Evolutionary conservation across 2,113 vertebrate genomes (phyloP).

Genomic region (Chaetorhynchus papuensis): DNA sequence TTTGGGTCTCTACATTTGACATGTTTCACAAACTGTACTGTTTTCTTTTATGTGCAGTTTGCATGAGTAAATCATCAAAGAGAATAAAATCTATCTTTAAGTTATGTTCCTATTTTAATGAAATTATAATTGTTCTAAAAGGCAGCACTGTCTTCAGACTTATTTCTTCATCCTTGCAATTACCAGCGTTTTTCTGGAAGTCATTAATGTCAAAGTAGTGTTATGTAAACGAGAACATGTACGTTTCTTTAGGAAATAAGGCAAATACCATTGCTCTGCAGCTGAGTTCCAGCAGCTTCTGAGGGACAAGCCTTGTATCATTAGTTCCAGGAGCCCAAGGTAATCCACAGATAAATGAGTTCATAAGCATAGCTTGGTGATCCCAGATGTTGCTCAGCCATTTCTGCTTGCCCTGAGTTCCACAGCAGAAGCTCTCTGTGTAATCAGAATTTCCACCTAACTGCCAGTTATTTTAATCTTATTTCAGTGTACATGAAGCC

Average conservation of each 20-base stretch:
- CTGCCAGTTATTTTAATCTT: background rate
- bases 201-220: background rate
- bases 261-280: background rate
- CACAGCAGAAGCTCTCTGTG: accelerated
- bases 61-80: slow-evolving; percentile 96
- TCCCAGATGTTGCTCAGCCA: background rate
- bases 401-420: background rate
- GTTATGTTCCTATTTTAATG: slow-evolving; percentile 78
- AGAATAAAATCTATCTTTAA: slow-evolving; percentile 93
- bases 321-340: background rate
- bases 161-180: slow-evolving; percentile 31
- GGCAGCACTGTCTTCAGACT: slow-evolving; percentile 28
- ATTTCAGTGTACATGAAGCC: background rate
- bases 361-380: background rate
- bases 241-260: background rate
- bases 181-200: background rate
- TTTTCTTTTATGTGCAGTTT: slow-evolving; percentile 89
- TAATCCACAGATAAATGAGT: background rate
- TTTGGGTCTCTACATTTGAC: slow-evolving; percentile 78
- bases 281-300: background rate
- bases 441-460: background rate
- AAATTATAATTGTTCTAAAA: slow-evolving; percentile 66
- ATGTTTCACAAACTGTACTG: slow-evolving; percentile 85
- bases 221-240: background rate
- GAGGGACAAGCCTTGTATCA: background rate